Percentiles rank a stretch among this genome's conserved stretches.
Conservation (phyloP, 2,113 vertebrate species). For the Tetrax tetrax region DNA sequence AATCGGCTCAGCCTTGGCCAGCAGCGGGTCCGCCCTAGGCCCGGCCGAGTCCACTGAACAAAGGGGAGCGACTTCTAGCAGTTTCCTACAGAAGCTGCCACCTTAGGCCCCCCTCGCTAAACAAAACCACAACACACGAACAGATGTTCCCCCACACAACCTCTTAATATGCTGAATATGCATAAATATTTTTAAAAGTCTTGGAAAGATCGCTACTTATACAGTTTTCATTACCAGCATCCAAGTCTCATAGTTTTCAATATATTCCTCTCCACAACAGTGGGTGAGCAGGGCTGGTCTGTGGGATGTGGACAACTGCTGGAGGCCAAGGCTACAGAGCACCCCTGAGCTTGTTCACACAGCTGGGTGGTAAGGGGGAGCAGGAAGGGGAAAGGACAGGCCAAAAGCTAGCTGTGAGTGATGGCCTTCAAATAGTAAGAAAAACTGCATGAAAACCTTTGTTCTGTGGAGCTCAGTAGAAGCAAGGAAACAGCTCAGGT, state of each 20-base stretch:
- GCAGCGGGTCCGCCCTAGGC: too few species aligned
- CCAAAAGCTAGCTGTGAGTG: not conserved
- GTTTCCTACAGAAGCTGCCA: too few species aligned
- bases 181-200: not conserved
- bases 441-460: not conserved
- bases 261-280: not conserved
- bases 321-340: not conserved
- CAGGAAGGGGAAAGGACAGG: not conserved
- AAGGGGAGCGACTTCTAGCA: too few species aligned
- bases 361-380: not conserved
- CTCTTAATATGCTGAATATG: not conserved
- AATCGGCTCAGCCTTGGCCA: too few species aligned
- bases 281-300: not conserved
- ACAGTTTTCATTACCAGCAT: not conserved
- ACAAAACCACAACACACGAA: too few species aligned
- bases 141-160: not conserved
- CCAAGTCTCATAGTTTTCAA: not conserved
- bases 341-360: not conserved
- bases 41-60: too few species aligned
- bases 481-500: not conserved
- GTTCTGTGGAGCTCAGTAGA: not conserved
- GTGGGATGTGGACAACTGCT: accelerated
- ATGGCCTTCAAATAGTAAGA: not conserved
- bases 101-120: too few species aligned
- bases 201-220: not conserved